Conservation (phyloP, 2,888 invertebrate species). For the Archips xylosteana region DNA sequence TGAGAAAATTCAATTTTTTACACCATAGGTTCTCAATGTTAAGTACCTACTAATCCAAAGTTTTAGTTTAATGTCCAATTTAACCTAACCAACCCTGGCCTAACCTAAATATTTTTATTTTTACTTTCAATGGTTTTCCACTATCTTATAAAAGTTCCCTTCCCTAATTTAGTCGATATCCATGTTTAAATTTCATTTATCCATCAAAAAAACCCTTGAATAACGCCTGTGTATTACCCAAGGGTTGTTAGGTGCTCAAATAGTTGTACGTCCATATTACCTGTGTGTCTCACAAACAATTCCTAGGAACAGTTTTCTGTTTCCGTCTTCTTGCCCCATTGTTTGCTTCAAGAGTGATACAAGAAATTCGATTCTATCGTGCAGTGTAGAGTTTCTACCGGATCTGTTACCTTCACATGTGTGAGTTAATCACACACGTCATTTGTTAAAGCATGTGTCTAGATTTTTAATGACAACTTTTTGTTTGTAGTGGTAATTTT, state of each 20-base stretch:
- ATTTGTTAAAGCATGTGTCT: constrained; percentile 28
- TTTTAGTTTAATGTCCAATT: no score
- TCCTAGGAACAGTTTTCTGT: constrained; percentile 40
- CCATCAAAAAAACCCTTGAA: neutral
- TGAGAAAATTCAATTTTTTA: neutral
- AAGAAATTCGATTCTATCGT: constrained; percentile 39
- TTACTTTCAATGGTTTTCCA: no score
- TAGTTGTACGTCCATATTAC: neutral
- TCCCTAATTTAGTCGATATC: no score
- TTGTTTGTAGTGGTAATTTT: constrained; percentile 23
- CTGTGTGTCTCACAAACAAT: constrained; percentile 30
- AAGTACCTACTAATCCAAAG: no score
- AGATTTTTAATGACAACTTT: constrained; percentile 18
- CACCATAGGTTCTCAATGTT: no score
- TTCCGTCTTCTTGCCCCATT: constrained; percentile 41
- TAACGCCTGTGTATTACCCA: neutral
- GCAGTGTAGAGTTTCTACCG: constrained; percentile 40
- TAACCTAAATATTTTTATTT: no score
- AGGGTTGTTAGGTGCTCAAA: neutral
- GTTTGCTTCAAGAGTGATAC: constrained; percentile 38
- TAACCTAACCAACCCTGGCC: no score
- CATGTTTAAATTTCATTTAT: neutral
- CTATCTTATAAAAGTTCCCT: no score
- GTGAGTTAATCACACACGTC: constrained; percentile 24
- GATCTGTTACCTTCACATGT: constrained; percentile 30